Conservation (phyloP, 2,797 vertebrate species). For the Sebastes miniatus region DNA sequence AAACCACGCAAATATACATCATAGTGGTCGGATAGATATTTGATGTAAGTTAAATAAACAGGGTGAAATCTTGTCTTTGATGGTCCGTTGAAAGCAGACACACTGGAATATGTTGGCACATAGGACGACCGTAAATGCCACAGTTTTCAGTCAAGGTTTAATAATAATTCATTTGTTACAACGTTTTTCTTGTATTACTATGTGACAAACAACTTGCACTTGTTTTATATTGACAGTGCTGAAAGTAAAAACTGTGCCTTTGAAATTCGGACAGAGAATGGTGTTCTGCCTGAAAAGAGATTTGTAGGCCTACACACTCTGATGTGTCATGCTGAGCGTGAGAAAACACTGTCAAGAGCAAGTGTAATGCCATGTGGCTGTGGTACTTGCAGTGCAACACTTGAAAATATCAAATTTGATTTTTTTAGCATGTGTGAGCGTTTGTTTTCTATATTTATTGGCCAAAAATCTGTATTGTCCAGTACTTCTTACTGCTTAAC, state of each 20-base stretch:
- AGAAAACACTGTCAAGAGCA: constrained; percentile 72
- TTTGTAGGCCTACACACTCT: constrained; percentile 64
- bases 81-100: constrained; percentile 61
- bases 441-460: constrained; percentile 77
- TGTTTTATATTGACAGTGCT: constrained; percentile 68
- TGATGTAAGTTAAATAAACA: constrained; percentile 25
- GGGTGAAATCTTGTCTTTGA: constrained; percentile 31
- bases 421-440: constrained; percentile 55
- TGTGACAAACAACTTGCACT: constrained; percentile 70
- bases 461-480: constrained; percentile 64
- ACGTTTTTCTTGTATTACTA: constrained; percentile 40
- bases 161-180: constrained; percentile 35
- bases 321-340: constrained; percentile 76
- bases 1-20: constrained; percentile 31
- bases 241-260: constrained; percentile 76
- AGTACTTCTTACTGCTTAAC: constrained; percentile 61
- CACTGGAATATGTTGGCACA: constrained; percentile 75
- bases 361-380: constrained; percentile 64
- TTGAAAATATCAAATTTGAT: constrained; percentile 73
- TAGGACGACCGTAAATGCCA: constrained; percentile 51
- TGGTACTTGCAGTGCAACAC: constrained; percentile 77
- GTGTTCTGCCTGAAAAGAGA: constrained; percentile 67
- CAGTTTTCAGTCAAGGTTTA: constrained; percentile 45
- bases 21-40: constrained; percentile 28
- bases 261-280: constrained; percentile 56